These are phyloP conservation scores for Parelbella ahira DNA, from an alignment of 2,888 invertebrate species.

Conservation along the genomic window DNA sequence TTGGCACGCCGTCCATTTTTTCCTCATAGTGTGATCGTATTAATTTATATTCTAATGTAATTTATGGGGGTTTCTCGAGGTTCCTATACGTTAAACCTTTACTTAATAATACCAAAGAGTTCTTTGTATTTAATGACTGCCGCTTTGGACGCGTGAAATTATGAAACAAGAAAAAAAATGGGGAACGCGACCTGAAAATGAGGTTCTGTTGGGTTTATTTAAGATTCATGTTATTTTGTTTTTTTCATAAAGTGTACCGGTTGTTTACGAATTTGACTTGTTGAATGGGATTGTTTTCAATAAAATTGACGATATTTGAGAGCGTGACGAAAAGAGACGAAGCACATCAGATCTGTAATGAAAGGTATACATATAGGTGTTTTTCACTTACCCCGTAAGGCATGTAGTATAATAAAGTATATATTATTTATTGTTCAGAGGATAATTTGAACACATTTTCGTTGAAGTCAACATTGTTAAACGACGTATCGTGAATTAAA, in stretches of 20 bases:
- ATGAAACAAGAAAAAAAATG: constrained; percentile 61
- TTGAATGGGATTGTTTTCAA: too few relatives aligned
- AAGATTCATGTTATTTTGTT: constrained; percentile 17
- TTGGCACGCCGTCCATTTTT: constrained; percentile 38
- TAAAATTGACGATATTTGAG: too few relatives aligned
- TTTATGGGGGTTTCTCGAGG: constrained; percentile 60
- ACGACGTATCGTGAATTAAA: too few relatives aligned
- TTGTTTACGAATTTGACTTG: too few relatives aligned
- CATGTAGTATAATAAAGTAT: too few relatives aligned
- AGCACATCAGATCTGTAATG: too few relatives aligned
- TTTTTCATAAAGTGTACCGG: background rate
- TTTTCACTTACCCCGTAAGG: too few relatives aligned
- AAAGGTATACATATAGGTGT: too few relatives aligned
- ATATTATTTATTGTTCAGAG: too few relatives aligned
- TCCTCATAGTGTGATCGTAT: constrained; percentile 61
- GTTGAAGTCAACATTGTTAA: too few relatives aligned
- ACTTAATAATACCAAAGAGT: constrained; percentile 36
- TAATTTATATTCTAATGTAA: constrained; percentile 78
- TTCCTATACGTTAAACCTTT: constrained; percentile 47
- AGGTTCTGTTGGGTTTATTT: constrained; percentile 20
- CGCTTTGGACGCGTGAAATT: constrained; percentile 50
- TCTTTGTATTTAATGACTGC: constrained; percentile 40
- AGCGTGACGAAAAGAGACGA: too few relatives aligned
- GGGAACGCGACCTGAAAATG: constrained; percentile 32
- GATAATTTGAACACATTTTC: too few relatives aligned